Evolutionary conservation across 1,140 invertebrate genomes (phyloP).

Genomic region (Calephelis nemesis): DNA sequence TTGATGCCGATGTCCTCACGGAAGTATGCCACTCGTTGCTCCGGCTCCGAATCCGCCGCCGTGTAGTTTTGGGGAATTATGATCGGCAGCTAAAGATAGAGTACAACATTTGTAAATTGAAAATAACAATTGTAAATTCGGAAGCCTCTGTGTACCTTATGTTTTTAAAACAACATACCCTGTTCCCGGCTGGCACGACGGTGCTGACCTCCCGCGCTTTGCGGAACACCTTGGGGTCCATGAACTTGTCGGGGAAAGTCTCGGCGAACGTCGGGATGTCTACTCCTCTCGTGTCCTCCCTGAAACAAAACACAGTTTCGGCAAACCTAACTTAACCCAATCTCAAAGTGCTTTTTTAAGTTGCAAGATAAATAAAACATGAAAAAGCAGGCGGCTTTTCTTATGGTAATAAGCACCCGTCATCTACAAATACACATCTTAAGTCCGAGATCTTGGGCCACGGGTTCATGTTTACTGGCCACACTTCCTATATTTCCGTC

Average conservation of each 20-base stretch:
- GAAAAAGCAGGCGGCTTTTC: no score
- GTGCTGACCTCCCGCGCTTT: constrained; percentile 84
- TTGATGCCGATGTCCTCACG: constrained; percentile 87
- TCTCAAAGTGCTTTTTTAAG: no score
- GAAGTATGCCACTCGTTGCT: constrained; percentile 88
- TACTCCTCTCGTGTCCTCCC: constrained; percentile 85
- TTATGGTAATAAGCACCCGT: no score
- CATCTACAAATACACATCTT: no score
- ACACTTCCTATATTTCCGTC: no score
- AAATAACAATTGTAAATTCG: background rate
- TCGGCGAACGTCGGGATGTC: constrained; percentile 85
- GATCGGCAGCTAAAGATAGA: constrained; percentile 78
- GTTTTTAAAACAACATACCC: constrained; percentile 67
- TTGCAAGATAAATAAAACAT: no score
- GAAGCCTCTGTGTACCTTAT: background rate
- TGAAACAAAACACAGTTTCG: constrained; percentile 33
- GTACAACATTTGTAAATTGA: no score
- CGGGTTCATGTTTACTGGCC: no score
- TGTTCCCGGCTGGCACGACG: constrained; percentile 81
- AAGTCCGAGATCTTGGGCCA: no score
- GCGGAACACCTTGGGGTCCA: constrained; percentile 85
- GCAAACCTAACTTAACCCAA: no score
- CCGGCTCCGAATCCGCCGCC: constrained; percentile 85
- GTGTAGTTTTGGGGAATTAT: constrained; percentile 87
- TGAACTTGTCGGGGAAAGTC: constrained; percentile 88